Percentiles rank a stretch among this genome's conserved stretches.
phyloP scores from a whole-genome alignment of 2,113 vertebrate species.

The Macquaria australasica region DNA sequence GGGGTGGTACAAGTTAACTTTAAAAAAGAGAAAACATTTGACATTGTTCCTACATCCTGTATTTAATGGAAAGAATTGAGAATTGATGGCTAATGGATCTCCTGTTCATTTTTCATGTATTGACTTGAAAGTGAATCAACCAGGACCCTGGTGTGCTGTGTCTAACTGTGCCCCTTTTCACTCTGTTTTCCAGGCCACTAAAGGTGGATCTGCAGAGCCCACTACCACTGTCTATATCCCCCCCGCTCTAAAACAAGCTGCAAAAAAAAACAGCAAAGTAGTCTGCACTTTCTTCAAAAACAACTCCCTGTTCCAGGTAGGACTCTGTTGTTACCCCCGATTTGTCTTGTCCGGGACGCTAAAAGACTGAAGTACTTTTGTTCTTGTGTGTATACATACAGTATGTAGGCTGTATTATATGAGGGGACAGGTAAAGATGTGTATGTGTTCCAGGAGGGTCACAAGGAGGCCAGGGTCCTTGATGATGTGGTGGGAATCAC shows the following conservation, averaged over 20 bases:
- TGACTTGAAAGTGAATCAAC: background rate
- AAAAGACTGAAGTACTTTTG: background rate
- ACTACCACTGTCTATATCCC: constrained; percentile 67
- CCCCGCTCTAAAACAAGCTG: constrained; percentile 46
- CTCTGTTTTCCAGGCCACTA: constrained; percentile 32
- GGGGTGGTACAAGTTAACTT: background rate
- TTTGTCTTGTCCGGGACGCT: background rate
- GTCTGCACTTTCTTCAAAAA: constrained; percentile 71
- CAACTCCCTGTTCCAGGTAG: constrained; percentile 76
- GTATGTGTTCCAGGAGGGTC: constrained; percentile 34
- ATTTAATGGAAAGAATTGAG: background rate
- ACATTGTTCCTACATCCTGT: background rate
- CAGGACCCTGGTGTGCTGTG: background rate
- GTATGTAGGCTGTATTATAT: background rate
- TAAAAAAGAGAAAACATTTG: background rate
- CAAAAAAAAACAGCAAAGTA: constrained; percentile 55
- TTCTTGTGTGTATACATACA: background rate
- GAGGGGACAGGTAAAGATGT: background rate
- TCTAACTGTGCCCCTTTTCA: background rate
- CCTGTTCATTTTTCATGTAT: background rate
- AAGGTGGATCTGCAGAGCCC: background rate
- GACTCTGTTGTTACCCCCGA: background rate
- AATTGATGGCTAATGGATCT: background rate
- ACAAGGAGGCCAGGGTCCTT: constrained; percentile 31
- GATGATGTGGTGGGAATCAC: constrained; percentile 79